Percentiles rank a stretch among this genome's conserved stretches.
Evolutionary conservation across 2,113 vertebrate species (phyloP).

Genomic region (Megalops atlanticus): DNA sequence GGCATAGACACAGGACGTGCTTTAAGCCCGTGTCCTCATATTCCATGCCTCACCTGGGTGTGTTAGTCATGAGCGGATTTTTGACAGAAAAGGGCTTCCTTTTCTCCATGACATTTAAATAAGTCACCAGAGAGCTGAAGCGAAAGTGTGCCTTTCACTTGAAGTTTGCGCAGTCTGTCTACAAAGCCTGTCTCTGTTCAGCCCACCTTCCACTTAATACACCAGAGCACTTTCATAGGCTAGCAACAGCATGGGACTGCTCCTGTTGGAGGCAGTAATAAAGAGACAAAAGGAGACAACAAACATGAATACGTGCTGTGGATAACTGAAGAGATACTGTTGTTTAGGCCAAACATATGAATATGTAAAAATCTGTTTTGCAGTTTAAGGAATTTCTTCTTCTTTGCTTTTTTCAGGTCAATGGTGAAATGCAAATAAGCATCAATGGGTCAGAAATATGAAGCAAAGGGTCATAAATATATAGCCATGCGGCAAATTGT

Average conservation of each 20-base stretch:
- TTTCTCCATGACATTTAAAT: not conserved
- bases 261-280: not conserved
- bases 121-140: not conserved
- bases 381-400: too few relatives aligned
- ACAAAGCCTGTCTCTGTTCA: not conserved
- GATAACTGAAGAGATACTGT: too few relatives aligned
- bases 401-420: not conserved
- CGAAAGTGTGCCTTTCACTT: too few relatives aligned
- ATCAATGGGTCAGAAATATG: not conserved
- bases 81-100: not conserved
- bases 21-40: not conserved
- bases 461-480: not conserved
- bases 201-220: not conserved
- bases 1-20: not conserved
- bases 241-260: not conserved
- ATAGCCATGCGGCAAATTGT: too few relatives aligned
- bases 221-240: not conserved
- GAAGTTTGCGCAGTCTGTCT: not conserved
- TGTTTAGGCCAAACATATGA: too few relatives aligned
- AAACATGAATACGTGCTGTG: not conserved
- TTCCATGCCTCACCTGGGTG: not conserved
- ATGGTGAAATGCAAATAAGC: not conserved
- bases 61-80: not conserved
- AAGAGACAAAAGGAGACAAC: not conserved
- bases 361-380: not conserved